Evolutionary conservation across 92 coral and sea anemone species (phyloP).

Genomic region (Parazoanthus swiftii): DNA sequence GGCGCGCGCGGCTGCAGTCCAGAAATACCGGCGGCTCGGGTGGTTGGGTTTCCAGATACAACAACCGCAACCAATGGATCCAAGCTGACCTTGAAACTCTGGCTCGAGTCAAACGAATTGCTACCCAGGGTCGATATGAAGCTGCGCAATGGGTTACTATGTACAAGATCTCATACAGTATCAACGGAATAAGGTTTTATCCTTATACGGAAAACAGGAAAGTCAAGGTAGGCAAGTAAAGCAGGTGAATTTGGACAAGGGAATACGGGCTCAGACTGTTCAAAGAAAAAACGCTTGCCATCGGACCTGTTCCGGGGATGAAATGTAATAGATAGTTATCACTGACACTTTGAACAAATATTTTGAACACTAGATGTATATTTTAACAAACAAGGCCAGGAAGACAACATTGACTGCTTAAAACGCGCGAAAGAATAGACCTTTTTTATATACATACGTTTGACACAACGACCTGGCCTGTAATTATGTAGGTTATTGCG

Average conservation of each 20-base stretch:
- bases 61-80: constrained; percentile 74
- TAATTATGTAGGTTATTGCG: too few relatives aligned
- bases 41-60: constrained; percentile 43
- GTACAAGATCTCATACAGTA: constrained; percentile 62
- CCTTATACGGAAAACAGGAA: constrained; percentile 66
- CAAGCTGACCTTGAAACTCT: constrained; percentile 72
- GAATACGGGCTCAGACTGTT: too few relatives aligned
- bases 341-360: too few relatives aligned
- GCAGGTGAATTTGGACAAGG: neutral
- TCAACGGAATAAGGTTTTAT: constrained; percentile 57
- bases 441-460: too few relatives aligned
- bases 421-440: too few relatives aligned
- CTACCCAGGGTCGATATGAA: constrained; percentile 82
- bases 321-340: too few relatives aligned
- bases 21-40: constrained; percentile 48
- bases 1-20: constrained; percentile 81
- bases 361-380: too few relatives aligned
- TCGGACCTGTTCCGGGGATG: too few relatives aligned
- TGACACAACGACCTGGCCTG: too few relatives aligned
- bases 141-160: constrained; percentile 80
- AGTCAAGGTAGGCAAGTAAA: constrained; percentile 50
- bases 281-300: too few relatives aligned
- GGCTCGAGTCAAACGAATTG: constrained; percentile 68
- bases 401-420: too few relatives aligned
- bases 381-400: too few relatives aligned